Conservation (phyloP, 37 sponge, comb jelly and placozoan species). For the Beroe ovata region DNA sequence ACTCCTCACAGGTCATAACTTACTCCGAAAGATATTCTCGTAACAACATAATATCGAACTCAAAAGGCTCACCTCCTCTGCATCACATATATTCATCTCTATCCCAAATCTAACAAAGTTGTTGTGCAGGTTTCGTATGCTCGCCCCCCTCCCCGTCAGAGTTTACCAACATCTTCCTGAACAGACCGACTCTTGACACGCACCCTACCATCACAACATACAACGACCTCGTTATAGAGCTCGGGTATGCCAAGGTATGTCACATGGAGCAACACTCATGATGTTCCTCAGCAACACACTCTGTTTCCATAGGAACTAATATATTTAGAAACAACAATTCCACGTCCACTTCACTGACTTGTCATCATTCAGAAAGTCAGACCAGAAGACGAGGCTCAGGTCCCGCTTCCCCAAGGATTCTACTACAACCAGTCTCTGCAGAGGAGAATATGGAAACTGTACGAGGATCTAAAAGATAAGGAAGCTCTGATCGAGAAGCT, state of each 20-base stretch:
- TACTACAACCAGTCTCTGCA: slow-evolving; percentile 55
- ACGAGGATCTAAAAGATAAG: background rate
- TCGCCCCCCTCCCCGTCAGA: too few species aligned
- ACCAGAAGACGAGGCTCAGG: background rate
- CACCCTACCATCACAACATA: background rate
- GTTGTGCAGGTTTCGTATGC: too few species aligned
- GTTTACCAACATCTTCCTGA: slow-evolving; percentile 21
- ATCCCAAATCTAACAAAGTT: too few species aligned
- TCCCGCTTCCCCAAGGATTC: background rate
- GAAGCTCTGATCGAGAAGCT: background rate
- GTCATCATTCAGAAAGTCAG: too few species aligned
- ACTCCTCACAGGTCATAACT: background rate
- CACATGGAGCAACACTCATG: background rate
- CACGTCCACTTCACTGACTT: too few species aligned
- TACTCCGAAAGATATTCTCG: too few species aligned
- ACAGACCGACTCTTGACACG: background rate
- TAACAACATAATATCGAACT: too few species aligned
- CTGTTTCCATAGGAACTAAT: background rate
- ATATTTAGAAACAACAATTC: too few species aligned
- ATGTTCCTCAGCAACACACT: background rate
- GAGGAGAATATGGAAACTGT: background rate
- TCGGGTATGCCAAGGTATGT: slow-evolving; percentile 40
- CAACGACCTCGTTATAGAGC: slow-evolving; percentile 21
- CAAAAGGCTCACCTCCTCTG: too few species aligned
- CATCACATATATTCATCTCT: too few species aligned